Percentiles rank a stretch among this genome's conserved stretches.
Evolutionary conservation across 1,140 invertebrate genomes (phyloP).

Genomic region (Hylaeus volcanicus): DNA sequence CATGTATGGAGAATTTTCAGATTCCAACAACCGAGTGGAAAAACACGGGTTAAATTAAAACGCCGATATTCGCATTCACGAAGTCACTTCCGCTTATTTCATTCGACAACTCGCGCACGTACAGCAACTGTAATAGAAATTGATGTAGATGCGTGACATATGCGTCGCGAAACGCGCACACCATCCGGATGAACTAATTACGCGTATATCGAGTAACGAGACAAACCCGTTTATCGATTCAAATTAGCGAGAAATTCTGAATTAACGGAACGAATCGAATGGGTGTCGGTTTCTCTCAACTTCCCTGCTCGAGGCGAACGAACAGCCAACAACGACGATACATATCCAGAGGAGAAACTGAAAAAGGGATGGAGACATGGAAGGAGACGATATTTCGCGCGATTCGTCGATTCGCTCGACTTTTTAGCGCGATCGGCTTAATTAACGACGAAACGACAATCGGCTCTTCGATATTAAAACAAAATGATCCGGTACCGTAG

Average conservation of each 20-base stretch:
- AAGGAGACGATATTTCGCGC: not conserved
- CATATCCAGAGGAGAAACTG: not conserved
- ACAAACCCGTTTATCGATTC: slow-evolving; percentile 11
- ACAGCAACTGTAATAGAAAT: slow-evolving; percentile 33
- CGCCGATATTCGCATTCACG: not conserved
- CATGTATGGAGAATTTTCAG: too few species aligned
- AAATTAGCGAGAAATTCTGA: slow-evolving; percentile 1
- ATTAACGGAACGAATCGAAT: not conserved
- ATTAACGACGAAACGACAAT: slow-evolving; percentile 42
- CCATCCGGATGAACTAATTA: slow-evolving; percentile 16
- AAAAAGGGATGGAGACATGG: too few species aligned
- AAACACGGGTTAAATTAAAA: too few species aligned
- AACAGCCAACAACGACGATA: not conserved
- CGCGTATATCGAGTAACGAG: slow-evolving; percentile 19
- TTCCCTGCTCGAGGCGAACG: not conserved
- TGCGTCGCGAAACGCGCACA: not conserved
- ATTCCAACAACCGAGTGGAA: not conserved
- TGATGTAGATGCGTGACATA: slow-evolving; percentile 1
- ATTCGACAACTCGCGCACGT: slow-evolving; percentile 23
- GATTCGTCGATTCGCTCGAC: not conserved
- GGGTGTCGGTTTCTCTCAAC: not conserved
- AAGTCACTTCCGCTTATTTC: not conserved
- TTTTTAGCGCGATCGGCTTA: slow-evolving; percentile 26
- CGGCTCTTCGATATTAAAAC: slow-evolving; percentile 9
- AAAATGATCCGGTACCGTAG: not conserved